phyloP scores from a whole-genome alignment of 2,888 invertebrate genomes.

The Plebejus melissa region DNA sequence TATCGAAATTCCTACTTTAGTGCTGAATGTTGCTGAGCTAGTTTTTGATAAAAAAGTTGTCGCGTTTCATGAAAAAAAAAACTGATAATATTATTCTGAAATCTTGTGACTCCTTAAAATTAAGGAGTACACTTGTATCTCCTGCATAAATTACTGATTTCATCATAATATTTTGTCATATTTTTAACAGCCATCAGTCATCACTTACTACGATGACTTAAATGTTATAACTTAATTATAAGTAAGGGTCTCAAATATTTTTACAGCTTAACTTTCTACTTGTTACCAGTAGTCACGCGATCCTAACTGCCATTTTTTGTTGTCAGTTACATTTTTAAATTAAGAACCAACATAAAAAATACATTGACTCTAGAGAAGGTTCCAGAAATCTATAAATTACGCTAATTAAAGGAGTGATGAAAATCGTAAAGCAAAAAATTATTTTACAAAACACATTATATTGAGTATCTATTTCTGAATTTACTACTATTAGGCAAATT shows the following conservation, averaged over 20 bases:
- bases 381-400: not conserved
- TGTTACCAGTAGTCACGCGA: slow-evolving; percentile 62
- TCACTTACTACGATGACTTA: slow-evolving; percentile 19
- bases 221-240: slow-evolving; percentile 44
- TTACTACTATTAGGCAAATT: too few species aligned
- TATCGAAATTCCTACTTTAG: not conserved
- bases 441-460: too few species aligned
- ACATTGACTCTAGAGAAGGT: not conserved
- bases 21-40: slow-evolving; percentile 3
- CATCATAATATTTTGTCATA: too few species aligned
- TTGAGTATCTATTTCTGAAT: too few species aligned
- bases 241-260: slow-evolving; percentile 58
- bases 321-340: not conserved
- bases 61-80: not conserved
- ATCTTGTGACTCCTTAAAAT: too few species aligned
- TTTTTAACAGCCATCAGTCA: not conserved
- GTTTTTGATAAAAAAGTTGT: not conserved
- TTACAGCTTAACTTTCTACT: slow-evolving; percentile 61
- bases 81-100: too few species aligned
- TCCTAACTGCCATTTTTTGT: slow-evolving; percentile 25
- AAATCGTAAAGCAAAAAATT: too few species aligned
- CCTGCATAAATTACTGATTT: not conserved
- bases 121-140: too few species aligned
- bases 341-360: not conserved
- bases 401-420: too few species aligned